Evolutionary conservation across 2,888 invertebrate species (phyloP), one percentile per base, ranked within the genome.

Genomic region (Spilosoma lubricipeda): DNA sequence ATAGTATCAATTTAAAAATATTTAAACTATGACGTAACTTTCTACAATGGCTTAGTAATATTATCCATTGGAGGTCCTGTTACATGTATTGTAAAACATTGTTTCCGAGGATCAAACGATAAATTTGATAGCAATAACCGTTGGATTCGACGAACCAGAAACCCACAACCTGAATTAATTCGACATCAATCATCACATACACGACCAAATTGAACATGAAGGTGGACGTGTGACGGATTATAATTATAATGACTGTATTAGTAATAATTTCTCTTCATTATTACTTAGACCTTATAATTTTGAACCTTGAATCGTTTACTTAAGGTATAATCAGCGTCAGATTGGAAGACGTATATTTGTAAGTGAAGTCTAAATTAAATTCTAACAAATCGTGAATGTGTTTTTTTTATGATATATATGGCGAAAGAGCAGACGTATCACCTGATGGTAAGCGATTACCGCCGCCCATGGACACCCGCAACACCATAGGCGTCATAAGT

Each of bases 151-250:
- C 36, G 36, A 39, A 70, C 39, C 27, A 27, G 39, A 70, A 70
- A 36, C 56, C n/a, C 69, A 18, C 56, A 70, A 56, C 11, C n/a
- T 36, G 52, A n/a, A 70, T 56, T 70, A 56, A 70, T 48, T 67
- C 13, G 33, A 48, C 30, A 63, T 63, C 8, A 63, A 15, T 63
- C 30, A 63, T 63, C 63, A 63, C 63, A 63, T 63, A 63, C 15
- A 5, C 15, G 30, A 63, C 30, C 15, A 30, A 63, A 63, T 27
- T 23, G 59, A 59, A 59, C 59, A 59, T 59, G 11, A 59, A 59
- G 27, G 59, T 27, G 59, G n/a, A 59, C 59, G 27, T 27, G 59
- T 27, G 59, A 13, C 27, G 27, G 13, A 59, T 59, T 27, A 27
- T 27, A 59, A 59, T 59, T 59, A 11, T 23, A 56, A 56, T n/a